These are phyloP conservation scores for Pagetopsis macropterus DNA, from an alignment of 2,797 vertebrate species.

Conservation along the genomic window DNA sequence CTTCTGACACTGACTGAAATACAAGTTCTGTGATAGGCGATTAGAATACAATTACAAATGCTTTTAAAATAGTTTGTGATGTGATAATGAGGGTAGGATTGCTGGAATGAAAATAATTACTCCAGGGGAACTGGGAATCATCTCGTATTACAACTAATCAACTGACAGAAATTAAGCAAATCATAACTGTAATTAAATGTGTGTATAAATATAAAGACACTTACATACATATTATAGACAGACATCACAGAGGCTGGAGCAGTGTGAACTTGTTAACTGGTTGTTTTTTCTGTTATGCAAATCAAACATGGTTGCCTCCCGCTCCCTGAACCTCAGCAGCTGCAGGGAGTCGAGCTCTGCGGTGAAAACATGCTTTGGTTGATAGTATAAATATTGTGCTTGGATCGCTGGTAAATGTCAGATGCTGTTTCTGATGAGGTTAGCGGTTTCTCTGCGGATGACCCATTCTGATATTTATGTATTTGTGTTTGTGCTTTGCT, in stretches of 20 bases:
- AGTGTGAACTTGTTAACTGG: conserved; percentile 3
- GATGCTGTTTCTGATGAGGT: conserved; percentile 15
- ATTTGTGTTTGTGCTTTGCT: not conserved
- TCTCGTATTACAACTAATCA: not conserved
- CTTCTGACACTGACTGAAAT: conserved; percentile 63
- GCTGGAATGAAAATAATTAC: conserved; percentile 7
- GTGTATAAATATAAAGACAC: not conserved
- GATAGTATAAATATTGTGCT: conserved; percentile 70
- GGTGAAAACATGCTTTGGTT: conserved; percentile 63
- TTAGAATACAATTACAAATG: conserved; percentile 36
- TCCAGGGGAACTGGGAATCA: not conserved
- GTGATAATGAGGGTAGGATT: not conserved
- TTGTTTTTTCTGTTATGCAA: conserved; percentile 30
- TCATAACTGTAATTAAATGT: not conserved
- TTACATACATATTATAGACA: not conserved
- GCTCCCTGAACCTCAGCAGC: conserved; percentile 40
- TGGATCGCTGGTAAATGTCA: conserved; percentile 52
- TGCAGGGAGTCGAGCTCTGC: conserved; percentile 31
- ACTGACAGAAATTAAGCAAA: not conserved
- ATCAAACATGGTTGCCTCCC: conserved; percentile 10
- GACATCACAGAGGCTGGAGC: not conserved
- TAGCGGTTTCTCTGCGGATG: conserved; percentile 12
- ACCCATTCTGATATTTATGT: conserved; percentile 13
- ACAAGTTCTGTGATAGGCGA: conserved; percentile 32
- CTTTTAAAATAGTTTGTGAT: conserved; percentile 6